These are phyloP conservation scores for Merodon equestris DNA, from an alignment of 2,888 invertebrate species.

Conservation along the genomic window DNA sequence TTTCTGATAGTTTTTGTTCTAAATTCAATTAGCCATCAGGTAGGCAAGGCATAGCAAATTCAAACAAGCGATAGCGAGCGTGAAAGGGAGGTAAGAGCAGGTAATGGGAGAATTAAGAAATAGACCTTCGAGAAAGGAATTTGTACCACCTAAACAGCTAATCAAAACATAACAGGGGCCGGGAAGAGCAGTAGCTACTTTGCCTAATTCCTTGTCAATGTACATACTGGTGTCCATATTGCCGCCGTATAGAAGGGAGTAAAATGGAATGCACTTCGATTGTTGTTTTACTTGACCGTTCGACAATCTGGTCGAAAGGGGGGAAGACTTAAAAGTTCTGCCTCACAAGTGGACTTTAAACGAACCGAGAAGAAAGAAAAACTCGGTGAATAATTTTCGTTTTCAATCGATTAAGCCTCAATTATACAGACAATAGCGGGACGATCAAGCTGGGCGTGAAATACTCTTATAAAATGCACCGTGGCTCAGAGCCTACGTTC, in stretches of 20 bases:
- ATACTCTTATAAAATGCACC: too few species aligned
- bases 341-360: too few species aligned
- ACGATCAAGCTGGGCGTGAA: too few species aligned
- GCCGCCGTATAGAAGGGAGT: background rate
- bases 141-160: too few species aligned
- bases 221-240: background rate
- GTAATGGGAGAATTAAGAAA: background rate
- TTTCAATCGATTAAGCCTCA: conserved; percentile 19
- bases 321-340: conserved; percentile 36
- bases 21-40: conserved; percentile 50
- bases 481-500: too few species aligned
- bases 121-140: background rate
- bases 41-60: conserved; percentile 11
- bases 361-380: too few species aligned
- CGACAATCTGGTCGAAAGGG: conserved; percentile 19
- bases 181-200: conserved; percentile 1
- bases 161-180: too few species aligned
- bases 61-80: background rate
- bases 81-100: background rate
- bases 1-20: conserved; percentile 18
- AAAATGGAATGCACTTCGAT: conserved; percentile 24
- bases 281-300: conserved; percentile 27
- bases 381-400: too few species aligned
- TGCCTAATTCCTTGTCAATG: conserved; percentile 48
- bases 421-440: background rate